These are phyloP conservation scores for Brienomyrus longianalis DNA, from an alignment of 2,113 vertebrate species.

Conservation along the genomic window DNA sequence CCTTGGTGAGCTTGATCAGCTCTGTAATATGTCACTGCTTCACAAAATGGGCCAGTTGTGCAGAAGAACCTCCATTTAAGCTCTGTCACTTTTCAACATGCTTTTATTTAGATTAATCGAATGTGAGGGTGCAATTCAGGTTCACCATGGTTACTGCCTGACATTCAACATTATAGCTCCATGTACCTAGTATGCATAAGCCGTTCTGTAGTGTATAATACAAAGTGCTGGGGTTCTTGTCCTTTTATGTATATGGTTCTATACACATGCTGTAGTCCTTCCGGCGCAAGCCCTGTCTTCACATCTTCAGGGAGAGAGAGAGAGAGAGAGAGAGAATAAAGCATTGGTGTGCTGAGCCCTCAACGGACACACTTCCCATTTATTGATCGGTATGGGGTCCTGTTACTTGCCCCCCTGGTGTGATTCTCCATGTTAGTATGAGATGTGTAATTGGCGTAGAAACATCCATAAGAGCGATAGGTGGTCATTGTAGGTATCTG, in stretches of 20 bases:
- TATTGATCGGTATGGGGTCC: neutral
- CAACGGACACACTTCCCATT: neutral
- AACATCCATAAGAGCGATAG: neutral
- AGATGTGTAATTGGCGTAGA: neutral
- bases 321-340: neutral
- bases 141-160: neutral
- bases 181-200: neutral
- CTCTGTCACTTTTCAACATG: neutral
- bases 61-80: neutral
- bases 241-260: neutral
- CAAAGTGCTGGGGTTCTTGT: neutral
- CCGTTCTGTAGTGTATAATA: neutral
- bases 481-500: neutral
- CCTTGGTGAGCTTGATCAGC: neutral
- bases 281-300: neutral
- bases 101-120: conserved; percentile 1
- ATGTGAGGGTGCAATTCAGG: neutral
- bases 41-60: neutral
- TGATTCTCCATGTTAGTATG: neutral
- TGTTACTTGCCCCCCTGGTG: neutral
- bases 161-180: neutral
- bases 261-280: neutral
- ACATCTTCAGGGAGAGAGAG: neutral
- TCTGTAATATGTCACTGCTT: neutral
- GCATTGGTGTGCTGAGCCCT: neutral